A percentile compares a stretch with the other conserved stretches of the same genome.
Conservation (phyloP, 2,888 invertebrate species). For the Papilio protenor region DNA sequence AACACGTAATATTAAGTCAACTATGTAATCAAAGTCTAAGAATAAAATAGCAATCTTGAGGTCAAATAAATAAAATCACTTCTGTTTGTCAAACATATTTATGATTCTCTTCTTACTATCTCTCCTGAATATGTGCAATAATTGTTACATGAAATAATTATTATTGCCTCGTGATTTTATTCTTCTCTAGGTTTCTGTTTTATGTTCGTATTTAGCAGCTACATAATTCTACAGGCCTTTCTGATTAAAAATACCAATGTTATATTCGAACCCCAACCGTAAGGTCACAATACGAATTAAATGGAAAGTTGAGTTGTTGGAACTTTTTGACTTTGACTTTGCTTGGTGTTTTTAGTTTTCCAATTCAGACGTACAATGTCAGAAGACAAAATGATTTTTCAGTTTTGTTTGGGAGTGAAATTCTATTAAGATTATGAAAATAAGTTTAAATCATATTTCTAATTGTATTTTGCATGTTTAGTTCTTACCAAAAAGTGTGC, state of each 20-base stretch:
- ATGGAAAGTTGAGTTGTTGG: neutral
- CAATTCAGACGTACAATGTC: neutral
- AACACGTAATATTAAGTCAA: too few species aligned
- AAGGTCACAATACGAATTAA: neutral
- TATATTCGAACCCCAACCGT: slow-evolving; percentile 1
- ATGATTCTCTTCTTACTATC: too few species aligned
- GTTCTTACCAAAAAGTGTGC: neutral
- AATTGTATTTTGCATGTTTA: neutral
- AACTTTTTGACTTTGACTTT: neutral
- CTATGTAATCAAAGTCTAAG: too few species aligned
- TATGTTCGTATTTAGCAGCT: neutral
- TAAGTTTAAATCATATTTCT: neutral
- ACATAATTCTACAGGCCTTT: neutral
- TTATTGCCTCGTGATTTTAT: too few species aligned
- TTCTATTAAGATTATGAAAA: neutral
- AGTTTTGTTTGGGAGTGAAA: neutral
- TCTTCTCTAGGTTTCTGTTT: too few species aligned
- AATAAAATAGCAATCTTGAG: too few species aligned
- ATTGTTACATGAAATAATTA: too few species aligned
- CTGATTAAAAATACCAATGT: neutral
- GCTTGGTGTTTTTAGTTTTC: neutral
- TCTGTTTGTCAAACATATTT: too few species aligned
- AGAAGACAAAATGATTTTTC: neutral
- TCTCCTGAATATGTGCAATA: too few species aligned
- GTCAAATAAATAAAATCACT: too few species aligned